Conservation (phyloP, 1,140 invertebrate species). For the Tribolium madens region DNA sequence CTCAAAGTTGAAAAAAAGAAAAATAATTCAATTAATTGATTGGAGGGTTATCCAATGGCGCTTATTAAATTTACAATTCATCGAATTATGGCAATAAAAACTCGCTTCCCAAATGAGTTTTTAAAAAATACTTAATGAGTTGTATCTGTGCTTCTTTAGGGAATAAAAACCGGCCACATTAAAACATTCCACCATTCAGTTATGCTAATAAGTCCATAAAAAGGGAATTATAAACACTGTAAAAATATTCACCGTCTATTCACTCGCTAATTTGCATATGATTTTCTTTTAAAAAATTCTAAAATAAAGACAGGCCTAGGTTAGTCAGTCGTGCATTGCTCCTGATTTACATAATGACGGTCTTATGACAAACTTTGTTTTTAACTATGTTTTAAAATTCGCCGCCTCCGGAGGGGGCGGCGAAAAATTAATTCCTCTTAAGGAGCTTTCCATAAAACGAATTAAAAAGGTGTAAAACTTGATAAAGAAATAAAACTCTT, state of each 20-base stretch:
- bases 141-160: conserved; percentile 49
- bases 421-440: conserved; percentile 48
- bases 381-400: conserved; percentile 50
- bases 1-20: not conserved
- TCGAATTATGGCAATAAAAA: conserved; percentile 57
- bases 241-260: conserved; percentile 66
- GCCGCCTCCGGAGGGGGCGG: not conserved
- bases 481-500: conserved; percentile 59
- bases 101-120: conserved; percentile 53
- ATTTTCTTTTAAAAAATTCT: conserved; percentile 62
- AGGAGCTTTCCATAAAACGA: conserved; percentile 52
- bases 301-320: conserved; percentile 59
- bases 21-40: conserved; percentile 44
- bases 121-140: conserved; percentile 60
- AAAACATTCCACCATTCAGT: conserved; percentile 60
- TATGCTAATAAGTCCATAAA: conserved; percentile 64
- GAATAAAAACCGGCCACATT: conserved; percentile 56
- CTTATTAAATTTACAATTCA: conserved; percentile 57
- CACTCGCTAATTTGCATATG: conserved; percentile 64
- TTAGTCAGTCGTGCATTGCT: conserved; percentile 60
- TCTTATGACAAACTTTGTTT: conserved; percentile 60
- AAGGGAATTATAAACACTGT: conserved; percentile 66
- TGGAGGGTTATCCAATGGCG: conserved; percentile 31
- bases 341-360: conserved; percentile 62
- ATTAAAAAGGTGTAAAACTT: conserved; percentile 62